phyloP scores from a whole-genome alignment of 1,140 invertebrate genomes.

The Drosophila melanogaster region Release_6_plus_ISO1_MT NC_004354.4:1373001-1373500 shows the following conservation, averaged over 20 bases:
- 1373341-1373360: constrained; percentile 7
- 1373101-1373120: constrained; percentile 84
- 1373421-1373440: background rate
- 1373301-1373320: background rate
- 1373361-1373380: constrained; percentile 1
- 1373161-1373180: constrained; percentile 81
- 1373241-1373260: constrained; percentile 18
- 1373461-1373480: background rate
- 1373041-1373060: constrained; percentile 84
- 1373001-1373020: constrained; percentile 35
- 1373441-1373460: background rate
- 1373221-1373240: constrained; percentile 40
- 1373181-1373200: constrained; percentile 62
- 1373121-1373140: constrained; percentile 81
- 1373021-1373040: constrained; percentile 81
- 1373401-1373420: background rate
- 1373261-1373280: background rate
- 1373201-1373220: constrained; percentile 23
- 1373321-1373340: background rate
- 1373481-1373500: background rate
- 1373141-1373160: constrained; percentile 81
- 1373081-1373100: constrained; percentile 84
- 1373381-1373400: background rate
- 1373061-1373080: constrained; percentile 83
- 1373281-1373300: background rate